Base-by-base conservation (phyloP, 2,888 invertebrate species). In the Lampropteryx suffumata region DNA sequence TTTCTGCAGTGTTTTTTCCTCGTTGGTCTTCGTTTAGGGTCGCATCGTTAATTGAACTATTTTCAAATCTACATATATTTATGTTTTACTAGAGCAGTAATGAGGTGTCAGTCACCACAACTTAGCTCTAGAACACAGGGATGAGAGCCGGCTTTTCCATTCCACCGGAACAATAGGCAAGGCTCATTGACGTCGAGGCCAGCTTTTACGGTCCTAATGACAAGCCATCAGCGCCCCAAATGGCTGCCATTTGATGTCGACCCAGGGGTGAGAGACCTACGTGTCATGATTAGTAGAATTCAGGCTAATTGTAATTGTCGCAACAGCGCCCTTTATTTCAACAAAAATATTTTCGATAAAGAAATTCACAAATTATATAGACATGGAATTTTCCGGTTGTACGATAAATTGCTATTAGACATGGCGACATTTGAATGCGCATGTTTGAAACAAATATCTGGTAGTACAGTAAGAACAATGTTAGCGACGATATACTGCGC, bases 241-340 rank as follows among this genome's bases (percentile, higher is more conserved):
- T 62, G 59, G 57, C 57, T 51, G 62, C 57, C 63, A 62, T 66
- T 62, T 72, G 64, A 67, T 67, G 65, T 59, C 68, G 65, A 52
- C 51, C 47, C 30, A 11, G 34, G 59, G 71, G 69, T 71, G 61
- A 68, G 72, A 65, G 70, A 55, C 64, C 67, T 59, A 55, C 48
- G 46, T 50, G 60, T 55, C 69, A 63, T 61, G 44, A 69, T 73
- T 67, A 64, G 60, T 64, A 66, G 71, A 70, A 81, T 80, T 76
- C 72, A 65, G 67, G 65, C 61, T 76, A 76, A 79, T 77, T 76
- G 61, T 66, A 62, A 68, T 62, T 60, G 69, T 65, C 64, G 64
- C 58, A 65, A 59, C 57, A 62, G 57, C 50, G 52, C 54, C 47
- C 33, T 51, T 51, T 41, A 41, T 45, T 42, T 49, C 36, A 50